These are phyloP conservation scores for Typhlichthys subterraneus DNA, from an alignment of 2,797 vertebrate genomes.

Conservation along the genomic window DNA sequence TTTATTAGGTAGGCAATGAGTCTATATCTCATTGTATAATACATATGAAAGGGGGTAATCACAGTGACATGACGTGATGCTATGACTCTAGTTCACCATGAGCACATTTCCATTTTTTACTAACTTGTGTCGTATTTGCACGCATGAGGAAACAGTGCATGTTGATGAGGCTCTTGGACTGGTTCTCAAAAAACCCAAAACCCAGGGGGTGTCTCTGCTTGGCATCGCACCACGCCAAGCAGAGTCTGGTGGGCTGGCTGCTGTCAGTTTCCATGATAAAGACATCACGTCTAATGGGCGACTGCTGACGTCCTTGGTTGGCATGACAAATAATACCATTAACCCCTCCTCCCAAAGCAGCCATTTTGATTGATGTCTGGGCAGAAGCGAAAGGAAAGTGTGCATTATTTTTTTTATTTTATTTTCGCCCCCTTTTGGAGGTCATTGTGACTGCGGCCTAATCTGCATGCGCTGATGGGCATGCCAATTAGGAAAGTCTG, in stretches of 20 bases:
- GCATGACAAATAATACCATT: constrained; percentile 82
- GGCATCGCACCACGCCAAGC: constrained; percentile 68
- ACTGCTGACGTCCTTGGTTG: constrained; percentile 67
- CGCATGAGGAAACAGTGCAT: no score
- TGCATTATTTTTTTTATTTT: constrained; percentile 32
- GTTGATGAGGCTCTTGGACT: constrained; percentile 34
- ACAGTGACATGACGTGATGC: no score
- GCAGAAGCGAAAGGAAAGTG: constrained; percentile 49
- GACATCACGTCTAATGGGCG: constrained; percentile 75
- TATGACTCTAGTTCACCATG: no score
- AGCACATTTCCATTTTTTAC: no score
- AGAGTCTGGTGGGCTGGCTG: constrained; percentile 66
- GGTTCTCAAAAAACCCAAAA: constrained; percentile 54
- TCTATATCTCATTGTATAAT: no score
- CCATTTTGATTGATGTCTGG: constrained; percentile 78
- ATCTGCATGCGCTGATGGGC: constrained; percentile 55
- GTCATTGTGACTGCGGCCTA: constrained; percentile 48
- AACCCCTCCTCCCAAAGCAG: constrained; percentile 77
- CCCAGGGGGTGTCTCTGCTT: constrained; percentile 67
- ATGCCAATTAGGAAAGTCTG: constrained; percentile 51
- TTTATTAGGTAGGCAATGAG: no score
- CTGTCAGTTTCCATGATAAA: constrained; percentile 79
- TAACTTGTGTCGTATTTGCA: no score
- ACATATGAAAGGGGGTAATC: no score
- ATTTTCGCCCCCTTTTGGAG: constrained; percentile 31